phyloP scores from a whole-genome alignment of 1,140 invertebrate genomes.

The Mya arenaria region DNA sequence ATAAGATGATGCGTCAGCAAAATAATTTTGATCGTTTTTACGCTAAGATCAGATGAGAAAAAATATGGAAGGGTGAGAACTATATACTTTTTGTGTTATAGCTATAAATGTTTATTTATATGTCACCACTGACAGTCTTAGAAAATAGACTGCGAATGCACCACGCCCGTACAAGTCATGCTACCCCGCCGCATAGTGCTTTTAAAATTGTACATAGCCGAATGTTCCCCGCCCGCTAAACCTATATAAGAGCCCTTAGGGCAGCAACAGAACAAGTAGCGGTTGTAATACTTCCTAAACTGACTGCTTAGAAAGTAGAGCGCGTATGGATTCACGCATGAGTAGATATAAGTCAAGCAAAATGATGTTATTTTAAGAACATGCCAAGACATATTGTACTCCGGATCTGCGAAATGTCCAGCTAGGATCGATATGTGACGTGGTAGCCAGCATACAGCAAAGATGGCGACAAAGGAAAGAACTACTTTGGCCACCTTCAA shows the following conservation, averaged over 20 bases:
- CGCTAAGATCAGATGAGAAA: too few species aligned
- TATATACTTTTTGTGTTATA: too few species aligned
- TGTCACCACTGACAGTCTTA: too few species aligned
- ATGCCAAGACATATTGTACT: slow-evolving; percentile 94
- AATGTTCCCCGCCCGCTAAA: slow-evolving; percentile 64
- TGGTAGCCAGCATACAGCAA: slow-evolving; percentile 95
- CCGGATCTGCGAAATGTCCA: slow-evolving; percentile 88
- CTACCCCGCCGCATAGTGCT: slow-evolving; percentile 74
- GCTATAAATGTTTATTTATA: too few species aligned
- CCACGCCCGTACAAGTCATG: slow-evolving; percentile 69
- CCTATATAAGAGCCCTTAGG: slow-evolving; percentile 57
- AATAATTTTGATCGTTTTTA: too few species aligned
- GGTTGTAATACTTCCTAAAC: slow-evolving; percentile 94
- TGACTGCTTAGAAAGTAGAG: slow-evolving; percentile 95
- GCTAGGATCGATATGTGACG: slow-evolving; percentile 93
- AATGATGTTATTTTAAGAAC: slow-evolving; percentile 88
- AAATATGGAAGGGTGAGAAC: too few species aligned
- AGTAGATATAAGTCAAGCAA: slow-evolving; percentile 88
- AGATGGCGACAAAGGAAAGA: slow-evolving; percentile 94
- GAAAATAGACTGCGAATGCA: slow-evolving; percentile 69
- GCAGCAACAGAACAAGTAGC: slow-evolving; percentile 91
- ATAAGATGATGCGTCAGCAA: too few species aligned
- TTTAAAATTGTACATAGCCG: slow-evolving; percentile 74
- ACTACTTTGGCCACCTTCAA: slow-evolving; percentile 96
- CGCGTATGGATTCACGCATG: slow-evolving; percentile 95